Evolutionary conservation across 30 jellyfish, hydroid and myxozoan species (phyloP).

Genomic region (Aurelia aurita): DNA sequence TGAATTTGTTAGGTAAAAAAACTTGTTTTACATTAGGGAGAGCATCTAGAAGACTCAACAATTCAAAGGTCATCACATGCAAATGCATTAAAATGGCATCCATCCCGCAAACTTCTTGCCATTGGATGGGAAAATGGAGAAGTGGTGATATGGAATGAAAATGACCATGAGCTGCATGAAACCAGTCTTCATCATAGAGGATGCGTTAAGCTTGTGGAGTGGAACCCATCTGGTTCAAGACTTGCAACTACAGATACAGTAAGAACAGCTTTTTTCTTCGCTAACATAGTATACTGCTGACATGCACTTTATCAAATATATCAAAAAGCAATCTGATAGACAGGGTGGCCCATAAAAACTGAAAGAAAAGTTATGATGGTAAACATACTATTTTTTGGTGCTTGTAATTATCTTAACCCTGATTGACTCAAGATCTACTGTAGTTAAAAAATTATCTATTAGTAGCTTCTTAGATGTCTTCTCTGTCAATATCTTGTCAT

Average conservation of each 20-base stretch:
- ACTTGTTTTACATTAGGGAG: constrained; percentile 74
- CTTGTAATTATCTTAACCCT: too few relatives aligned
- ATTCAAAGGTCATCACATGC: constrained; percentile 75
- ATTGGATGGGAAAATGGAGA: constrained; percentile 95
- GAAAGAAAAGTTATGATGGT: too few relatives aligned
- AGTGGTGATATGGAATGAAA: constrained; percentile 92
- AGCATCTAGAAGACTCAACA: constrained; percentile 78
- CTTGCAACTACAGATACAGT: constrained; percentile 88
- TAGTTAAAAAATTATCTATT: too few relatives aligned
- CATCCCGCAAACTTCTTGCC: constrained; percentile 91
- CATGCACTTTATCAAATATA: too few relatives aligned
- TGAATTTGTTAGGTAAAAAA: not conserved
- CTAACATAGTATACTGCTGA: too few relatives aligned
- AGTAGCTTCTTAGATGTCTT: too few relatives aligned
- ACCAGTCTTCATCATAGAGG: constrained; percentile 83
- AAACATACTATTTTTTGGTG: too few relatives aligned
- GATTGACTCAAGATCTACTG: too few relatives aligned
- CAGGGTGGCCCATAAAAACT: too few relatives aligned
- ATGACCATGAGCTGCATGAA: constrained; percentile 87
- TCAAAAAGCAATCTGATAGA: too few relatives aligned
- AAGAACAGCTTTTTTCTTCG: not conserved
- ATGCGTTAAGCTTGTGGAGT: constrained; percentile 67
- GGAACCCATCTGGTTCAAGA: constrained; percentile 97
- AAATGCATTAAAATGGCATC: constrained; percentile 88
- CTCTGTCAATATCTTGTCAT: too few relatives aligned